Conservation (phyloP, 2,113 vertebrate genomes). For the Rhineura floridana region DNA sequence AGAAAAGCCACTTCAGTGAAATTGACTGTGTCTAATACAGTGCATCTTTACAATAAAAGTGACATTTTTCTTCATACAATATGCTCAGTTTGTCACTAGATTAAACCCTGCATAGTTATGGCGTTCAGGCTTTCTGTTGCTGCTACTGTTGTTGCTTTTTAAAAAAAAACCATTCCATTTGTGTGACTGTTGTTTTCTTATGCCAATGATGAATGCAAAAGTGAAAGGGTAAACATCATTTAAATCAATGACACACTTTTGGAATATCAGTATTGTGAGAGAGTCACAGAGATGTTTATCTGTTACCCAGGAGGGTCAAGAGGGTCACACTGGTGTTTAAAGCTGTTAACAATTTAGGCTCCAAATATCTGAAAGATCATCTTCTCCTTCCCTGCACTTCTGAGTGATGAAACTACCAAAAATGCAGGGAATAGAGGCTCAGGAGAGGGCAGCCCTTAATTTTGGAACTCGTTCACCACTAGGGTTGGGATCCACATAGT, state of each 20-base stretch:
- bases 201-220: neutral
- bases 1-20: conserved; percentile 49
- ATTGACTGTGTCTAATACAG: conserved; percentile 46
- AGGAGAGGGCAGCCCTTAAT: too few species aligned
- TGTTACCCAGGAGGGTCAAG: neutral
- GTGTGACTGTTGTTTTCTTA: neutral
- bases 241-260: neutral
- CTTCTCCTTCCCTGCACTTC: too few species aligned
- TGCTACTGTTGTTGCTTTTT: neutral
- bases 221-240: neutral
- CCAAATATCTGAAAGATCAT: too few species aligned
- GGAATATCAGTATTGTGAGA: neutral
- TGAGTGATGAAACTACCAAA: too few species aligned
- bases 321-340: neutral
- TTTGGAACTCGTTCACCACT: too few species aligned
- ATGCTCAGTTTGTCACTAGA: conserved; percentile 1
- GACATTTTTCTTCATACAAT: conserved; percentile 44
- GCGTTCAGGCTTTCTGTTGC: neutral
- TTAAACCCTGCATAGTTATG: neutral
- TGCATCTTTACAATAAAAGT: conserved; percentile 46
- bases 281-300: too few species aligned
- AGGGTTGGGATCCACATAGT: too few species aligned
- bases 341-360: too few species aligned
- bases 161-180: neutral
- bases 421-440: too few species aligned